Conservation (phyloP, 2,113 vertebrate genomes). For the Grallaria varia region DNA sequence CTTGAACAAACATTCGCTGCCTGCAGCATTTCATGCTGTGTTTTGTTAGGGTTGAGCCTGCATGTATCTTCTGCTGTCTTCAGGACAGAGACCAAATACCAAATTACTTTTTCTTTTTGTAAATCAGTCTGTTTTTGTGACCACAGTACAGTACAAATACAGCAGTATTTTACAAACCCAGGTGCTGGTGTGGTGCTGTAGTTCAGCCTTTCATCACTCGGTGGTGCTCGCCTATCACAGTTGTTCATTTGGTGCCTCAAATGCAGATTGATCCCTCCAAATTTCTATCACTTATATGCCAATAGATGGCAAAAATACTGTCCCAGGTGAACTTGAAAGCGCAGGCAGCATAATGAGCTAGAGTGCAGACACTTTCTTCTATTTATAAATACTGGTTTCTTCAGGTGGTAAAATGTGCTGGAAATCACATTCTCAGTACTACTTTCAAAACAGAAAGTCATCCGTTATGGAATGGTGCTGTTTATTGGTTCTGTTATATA, state of each 20-base stretch:
- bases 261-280: neutral
- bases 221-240: conserved; percentile 30
- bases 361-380: neutral
- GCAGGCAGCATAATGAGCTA: neutral
- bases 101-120: neutral
- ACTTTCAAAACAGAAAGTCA: neutral
- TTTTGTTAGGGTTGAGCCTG: neutral
- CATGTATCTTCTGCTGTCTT: neutral
- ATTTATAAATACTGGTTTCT: neutral
- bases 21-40: neutral
- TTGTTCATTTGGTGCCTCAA: neutral
- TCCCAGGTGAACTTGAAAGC: neutral
- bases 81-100: neutral
- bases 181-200: neutral
- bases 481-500: neutral
- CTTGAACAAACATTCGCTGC: neutral
- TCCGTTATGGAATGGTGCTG: neutral
- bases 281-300: neutral
- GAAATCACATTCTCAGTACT: neutral
- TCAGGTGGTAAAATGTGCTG: neutral
- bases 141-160: neutral
- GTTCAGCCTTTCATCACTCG: conserved; percentile 42
- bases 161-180: neutral
- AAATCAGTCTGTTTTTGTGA: neutral
- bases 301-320: neutral